Conservation (phyloP, 2,797 vertebrate species). For the Coluber constrictor region DNA sequence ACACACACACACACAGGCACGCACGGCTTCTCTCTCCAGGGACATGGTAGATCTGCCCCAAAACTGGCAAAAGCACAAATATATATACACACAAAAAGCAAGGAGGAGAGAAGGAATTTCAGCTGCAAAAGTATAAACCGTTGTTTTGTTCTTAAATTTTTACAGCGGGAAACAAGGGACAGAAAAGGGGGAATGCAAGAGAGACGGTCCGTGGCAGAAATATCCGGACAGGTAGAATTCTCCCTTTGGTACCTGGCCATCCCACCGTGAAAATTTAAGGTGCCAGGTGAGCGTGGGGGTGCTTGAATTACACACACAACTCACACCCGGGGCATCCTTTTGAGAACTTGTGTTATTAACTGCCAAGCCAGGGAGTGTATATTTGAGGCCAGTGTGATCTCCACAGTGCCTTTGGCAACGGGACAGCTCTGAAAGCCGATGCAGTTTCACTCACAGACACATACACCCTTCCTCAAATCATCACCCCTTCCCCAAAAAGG, state of each 20-base stretch:
- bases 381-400: constrained; percentile 15
- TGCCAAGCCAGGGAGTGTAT: neutral
- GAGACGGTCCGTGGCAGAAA: neutral
- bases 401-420: constrained; percentile 69
- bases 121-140: neutral
- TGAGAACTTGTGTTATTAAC: neutral
- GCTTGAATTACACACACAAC: neutral
- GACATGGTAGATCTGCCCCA: neutral
- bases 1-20: fast-evolving
- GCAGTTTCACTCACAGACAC: constrained; percentile 16
- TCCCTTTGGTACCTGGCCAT: neutral
- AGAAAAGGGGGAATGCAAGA: neutral
- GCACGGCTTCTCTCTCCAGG: neutral
- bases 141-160: neutral
- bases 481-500: neutral
- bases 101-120: neutral
- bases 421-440: constrained; percentile 36
- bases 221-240: neutral
- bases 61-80: neutral
- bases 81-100: too few relatives aligned
- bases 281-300: neutral
- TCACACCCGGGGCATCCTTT: neutral
- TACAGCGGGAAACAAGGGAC: neutral
- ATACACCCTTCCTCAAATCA: constrained; percentile 32
- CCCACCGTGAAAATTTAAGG: neutral